These are phyloP conservation scores for Grantiella picta DNA, from an alignment of 2,113 vertebrate genomes.

Conservation along the genomic window DNA sequence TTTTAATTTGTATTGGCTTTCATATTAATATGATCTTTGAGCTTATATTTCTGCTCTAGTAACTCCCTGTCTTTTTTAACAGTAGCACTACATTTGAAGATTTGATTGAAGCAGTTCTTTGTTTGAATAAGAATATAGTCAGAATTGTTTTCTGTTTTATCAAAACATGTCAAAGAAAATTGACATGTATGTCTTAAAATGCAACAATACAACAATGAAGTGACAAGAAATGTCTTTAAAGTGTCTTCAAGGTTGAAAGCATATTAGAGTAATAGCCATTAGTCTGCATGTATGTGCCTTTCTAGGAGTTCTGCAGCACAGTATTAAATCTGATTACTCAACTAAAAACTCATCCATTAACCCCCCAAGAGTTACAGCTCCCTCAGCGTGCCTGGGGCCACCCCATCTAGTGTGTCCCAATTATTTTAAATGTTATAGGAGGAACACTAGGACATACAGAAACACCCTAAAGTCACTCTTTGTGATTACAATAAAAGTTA, in stretches of 20 bases:
- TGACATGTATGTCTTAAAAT: neutral
- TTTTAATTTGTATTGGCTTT: neutral
- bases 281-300: neutral
- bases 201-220: neutral
- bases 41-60: neutral
- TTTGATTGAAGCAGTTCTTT: neutral
- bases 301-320: neutral
- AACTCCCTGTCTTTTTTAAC: neutral
- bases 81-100: neutral
- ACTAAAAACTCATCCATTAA: slow-evolving; percentile 52
- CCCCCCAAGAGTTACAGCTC: neutral
- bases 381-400: neutral
- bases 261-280: slow-evolving; percentile 55
- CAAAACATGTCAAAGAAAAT: neutral
- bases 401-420: neutral
- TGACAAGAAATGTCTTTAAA: slow-evolving; percentile 22
- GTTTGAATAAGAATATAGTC: neutral
- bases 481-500: slow-evolving; percentile 18
- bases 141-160: neutral
- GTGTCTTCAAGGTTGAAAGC: slow-evolving; percentile 57
- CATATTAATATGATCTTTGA: neutral
- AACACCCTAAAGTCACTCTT: neutral
- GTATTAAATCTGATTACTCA: slow-evolving; percentile 59
- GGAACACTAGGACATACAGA: neutral
- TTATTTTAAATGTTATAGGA: slow-evolving; percentile 19